Evolutionary conservation across 1,140 invertebrate species (phyloP), one percentile per base, ranked within the genome.

Genomic region (Mya arenaria): DNA sequence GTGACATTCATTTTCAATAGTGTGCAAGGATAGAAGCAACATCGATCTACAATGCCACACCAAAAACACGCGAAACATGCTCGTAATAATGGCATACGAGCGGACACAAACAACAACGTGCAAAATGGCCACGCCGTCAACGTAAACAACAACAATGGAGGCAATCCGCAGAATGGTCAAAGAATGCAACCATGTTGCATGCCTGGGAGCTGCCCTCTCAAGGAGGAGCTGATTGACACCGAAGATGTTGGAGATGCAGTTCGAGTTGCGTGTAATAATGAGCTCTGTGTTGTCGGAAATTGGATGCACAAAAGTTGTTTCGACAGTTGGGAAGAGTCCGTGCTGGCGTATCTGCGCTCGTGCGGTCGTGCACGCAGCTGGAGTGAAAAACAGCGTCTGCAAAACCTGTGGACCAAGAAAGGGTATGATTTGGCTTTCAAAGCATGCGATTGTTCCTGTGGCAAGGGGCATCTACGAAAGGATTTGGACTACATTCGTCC

Each of bases 271-370:
- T 99, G 98, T 94, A 98, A 98, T 94, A 99, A 99, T 94, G 97
- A 98, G 87, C 95, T 95, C 81, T 99, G 98, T 94, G 94, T 94
- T 56, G 94, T 95, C 85, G 97, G 97, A 28, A 95, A 96, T 89
- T 98, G 96, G 93, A 99, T 99, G 98, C 98, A 99, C 94, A 95
- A 96, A 81, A 96, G 97, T 88, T 99, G 98, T 93, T 99, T 99
- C 94, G 97, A 98, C 37, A 94, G 95, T 65, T 99, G 97, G 97
- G 97, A 99, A 93, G 95, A 96, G 91, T 95, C 95, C 6, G 96
- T 99, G 23, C 94, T 98, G 79, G 95, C 96, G 41, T 98, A 97
- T 89, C 94, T 99, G 58, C 97, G 97, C 90, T 96, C 96, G 8
- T 97, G 96, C 93, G 97, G 97, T 17, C 93, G 97, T 23, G 97